Evolutionary conservation across 2,113 vertebrate genomes (phyloP).

Genomic region (Papio anubis): DNA sequence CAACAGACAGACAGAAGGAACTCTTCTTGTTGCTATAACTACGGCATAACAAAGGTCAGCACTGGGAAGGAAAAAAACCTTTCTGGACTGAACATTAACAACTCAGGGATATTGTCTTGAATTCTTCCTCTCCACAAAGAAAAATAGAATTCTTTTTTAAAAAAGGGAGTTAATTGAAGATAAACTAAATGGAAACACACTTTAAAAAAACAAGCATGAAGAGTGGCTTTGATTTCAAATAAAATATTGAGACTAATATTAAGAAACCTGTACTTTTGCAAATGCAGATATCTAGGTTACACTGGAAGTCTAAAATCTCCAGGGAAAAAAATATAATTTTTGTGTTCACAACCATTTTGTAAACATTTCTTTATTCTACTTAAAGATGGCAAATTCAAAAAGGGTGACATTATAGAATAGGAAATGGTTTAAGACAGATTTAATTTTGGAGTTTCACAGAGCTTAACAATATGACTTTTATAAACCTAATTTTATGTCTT

Average conservation of each 20-base stretch:
- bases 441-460: neutral
- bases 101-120: conserved; percentile 41
- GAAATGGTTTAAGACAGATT: neutral
- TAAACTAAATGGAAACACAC: conserved; percentile 28
- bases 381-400: neutral
- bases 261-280: neutral
- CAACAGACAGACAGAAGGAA: conserved; percentile 73
- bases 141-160: conserved; percentile 20
- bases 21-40: conserved; percentile 71
- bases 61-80: neutral
- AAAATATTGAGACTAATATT: neutral
- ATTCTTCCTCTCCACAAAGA: conserved; percentile 28
- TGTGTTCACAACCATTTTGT: neutral
- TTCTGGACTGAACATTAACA: conserved; percentile 27
- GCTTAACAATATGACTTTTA: neutral
- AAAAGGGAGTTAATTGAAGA: neutral
- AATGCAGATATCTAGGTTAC: neutral
- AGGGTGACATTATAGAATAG: neutral
- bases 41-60: conserved; percentile 70
- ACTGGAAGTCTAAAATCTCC: neutral
- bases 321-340: neutral
- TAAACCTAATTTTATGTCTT: neutral
- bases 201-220: neutral
- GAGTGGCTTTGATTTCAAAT: conserved; percentile 41
- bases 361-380: neutral